These are phyloP conservation scores for Myioborus miniatus DNA, from an alignment of 2,797 vertebrate species.

Conservation along the genomic window DNA sequence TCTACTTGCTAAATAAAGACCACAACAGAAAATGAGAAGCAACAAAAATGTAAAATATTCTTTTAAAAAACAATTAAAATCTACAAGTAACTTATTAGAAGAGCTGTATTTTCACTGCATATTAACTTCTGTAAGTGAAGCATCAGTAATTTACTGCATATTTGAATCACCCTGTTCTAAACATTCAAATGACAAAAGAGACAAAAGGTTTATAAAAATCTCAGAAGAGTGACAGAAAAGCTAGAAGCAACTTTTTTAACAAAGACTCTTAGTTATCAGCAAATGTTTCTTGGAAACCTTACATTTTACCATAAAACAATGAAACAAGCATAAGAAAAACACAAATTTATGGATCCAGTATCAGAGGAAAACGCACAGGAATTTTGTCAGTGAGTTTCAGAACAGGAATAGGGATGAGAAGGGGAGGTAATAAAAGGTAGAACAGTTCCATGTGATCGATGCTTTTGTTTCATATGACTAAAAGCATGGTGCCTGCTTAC, in stretches of 20 bases:
- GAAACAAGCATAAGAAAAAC: conserved; percentile 12
- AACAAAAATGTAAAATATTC: background rate
- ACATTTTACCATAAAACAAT: background rate
- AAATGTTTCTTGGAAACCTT: conserved; percentile 11
- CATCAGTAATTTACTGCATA: conserved; percentile 4
- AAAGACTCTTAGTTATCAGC: background rate
- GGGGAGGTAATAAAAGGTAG: background rate
- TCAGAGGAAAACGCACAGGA: background rate
- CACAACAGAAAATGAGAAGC: background rate
- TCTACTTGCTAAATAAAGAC: background rate
- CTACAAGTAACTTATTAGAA: conserved; percentile 29
- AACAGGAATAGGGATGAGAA: background rate
- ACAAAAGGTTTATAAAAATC: conserved; percentile 59
- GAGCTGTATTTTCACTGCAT: conserved; percentile 20
- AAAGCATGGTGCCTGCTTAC: conserved; percentile 75
- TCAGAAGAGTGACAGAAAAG: conserved; percentile 14
- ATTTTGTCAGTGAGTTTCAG: conserved; percentile 5
- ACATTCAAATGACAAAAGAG: conserved; percentile 34
- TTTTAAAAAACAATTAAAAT: conserved; percentile 8
- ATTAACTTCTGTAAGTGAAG: background rate
- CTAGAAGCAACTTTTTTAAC: conserved; percentile 19
- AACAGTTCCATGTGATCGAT: background rate
- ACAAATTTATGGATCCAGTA: background rate
- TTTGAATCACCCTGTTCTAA: conserved; percentile 30
- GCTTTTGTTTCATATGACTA: background rate